Evolutionary conservation across 35 echinoderm and acorn worm species (phyloP).

Genomic region (Stichopus chloronotus): DNA sequence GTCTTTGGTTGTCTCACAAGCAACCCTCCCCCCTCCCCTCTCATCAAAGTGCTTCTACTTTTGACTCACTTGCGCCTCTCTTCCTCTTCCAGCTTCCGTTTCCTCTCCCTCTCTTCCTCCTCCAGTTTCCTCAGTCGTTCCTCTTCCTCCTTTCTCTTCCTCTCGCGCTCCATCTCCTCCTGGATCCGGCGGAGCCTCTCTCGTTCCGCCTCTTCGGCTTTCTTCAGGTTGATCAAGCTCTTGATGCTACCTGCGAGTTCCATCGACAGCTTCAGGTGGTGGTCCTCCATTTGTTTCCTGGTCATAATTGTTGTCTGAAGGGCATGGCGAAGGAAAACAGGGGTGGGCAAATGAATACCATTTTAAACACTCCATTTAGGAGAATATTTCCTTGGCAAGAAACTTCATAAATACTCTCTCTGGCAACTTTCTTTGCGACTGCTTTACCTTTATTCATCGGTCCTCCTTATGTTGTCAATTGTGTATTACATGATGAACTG

Average conservation of each 20-base stretch:
- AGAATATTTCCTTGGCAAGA: no score
- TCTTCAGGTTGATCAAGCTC: constrained; percentile 65
- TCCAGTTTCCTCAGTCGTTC: constrained; percentile 72
- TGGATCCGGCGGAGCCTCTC: constrained; percentile 67
- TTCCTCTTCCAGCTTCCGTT: constrained; percentile 76
- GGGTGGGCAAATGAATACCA: no score
- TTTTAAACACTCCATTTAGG: no score
- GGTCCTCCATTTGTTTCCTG: constrained; percentile 83
- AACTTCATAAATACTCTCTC: no score
- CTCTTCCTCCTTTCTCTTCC: constrained; percentile 76
- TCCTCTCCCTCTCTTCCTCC: constrained; percentile 74
- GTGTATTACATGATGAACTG: no score
- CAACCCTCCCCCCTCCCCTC: no score
- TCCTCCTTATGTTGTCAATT: no score
- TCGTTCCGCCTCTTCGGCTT: constrained; percentile 72
- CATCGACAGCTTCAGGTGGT: constrained; percentile 68
- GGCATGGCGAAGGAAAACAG: no score
- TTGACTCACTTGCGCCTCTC: constrained; percentile 65
- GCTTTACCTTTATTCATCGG: no score
- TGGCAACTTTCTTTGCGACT: no score
- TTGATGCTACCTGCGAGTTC: constrained; percentile 69
- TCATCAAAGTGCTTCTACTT: no score
- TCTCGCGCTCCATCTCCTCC: constrained; percentile 85
- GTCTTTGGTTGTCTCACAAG: no score
- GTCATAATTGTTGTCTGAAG: constrained; percentile 78